These are phyloP conservation scores for Alexandromys fortis DNA, from an alignment of 2,113 vertebrate genomes.

Conservation along the genomic window DNA sequence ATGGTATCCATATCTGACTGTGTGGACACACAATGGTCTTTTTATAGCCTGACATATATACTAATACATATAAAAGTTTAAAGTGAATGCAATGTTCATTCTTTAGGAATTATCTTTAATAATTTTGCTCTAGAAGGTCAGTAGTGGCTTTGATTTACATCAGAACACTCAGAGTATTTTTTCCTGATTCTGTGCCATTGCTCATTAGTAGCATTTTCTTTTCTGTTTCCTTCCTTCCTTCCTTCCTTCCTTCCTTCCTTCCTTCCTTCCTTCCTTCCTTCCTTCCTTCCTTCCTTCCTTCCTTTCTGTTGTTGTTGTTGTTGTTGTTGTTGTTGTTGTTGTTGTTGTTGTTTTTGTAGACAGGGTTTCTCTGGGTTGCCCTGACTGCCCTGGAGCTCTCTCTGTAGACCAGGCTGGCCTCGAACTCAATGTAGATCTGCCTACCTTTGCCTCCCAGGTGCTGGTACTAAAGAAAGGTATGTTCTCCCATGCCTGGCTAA, in stretches of 20 bases:
- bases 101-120: not conserved
- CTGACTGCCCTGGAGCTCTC: not conserved
- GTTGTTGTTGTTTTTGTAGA: not conserved
- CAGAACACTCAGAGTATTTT: not conserved
- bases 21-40: accelerated
- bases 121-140: not conserved
- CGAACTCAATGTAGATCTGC: not conserved
- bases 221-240: not conserved
- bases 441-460: not conserved
- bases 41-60: not conserved
- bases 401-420: not conserved
- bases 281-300: no score
- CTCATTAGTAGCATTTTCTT: accelerated
- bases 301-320: no score
- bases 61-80: not conserved
- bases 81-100: not conserved
- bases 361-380: not conserved
- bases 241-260: no score
- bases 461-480: not conserved
- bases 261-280: not conserved
- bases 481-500: not conserved
- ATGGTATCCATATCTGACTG: not conserved
- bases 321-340: no score
- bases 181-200: not conserved
- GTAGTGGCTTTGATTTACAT: slow-evolving; percentile 7